Evolutionary conservation across 2,113 vertebrate genomes (phyloP), one percentile per base, ranked within the genome.

Genomic region (Trogon melanurus): DNA sequence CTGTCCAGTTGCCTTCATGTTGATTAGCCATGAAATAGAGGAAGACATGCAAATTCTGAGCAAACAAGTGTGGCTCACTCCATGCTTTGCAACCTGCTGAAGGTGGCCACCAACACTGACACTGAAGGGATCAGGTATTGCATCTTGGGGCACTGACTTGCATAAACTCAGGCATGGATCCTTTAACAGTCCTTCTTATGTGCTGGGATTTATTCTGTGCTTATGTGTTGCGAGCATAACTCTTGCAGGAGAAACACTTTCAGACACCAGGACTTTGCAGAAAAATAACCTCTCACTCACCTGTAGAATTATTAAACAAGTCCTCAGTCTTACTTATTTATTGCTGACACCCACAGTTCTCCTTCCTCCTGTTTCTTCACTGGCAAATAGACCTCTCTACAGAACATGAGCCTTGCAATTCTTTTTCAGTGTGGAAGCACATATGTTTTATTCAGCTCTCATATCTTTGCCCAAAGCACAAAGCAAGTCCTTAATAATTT

Each of bases 381-480:
- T 96, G 75, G 90, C 81, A 97, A 96, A 96, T 94, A 95, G 91
- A 89, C 81, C 83, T 95, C 93, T 85, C 94, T 95, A 84, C 48
- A 91, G 70, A 61, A 91, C 79, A 95, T 38, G 93, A 92, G 79
- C 69, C 79, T 89, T 79, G 93, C 89, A 94, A 93, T 91, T 69
- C 89, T 91, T 95, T 41, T 95, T 95, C 85, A 81, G 61, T 94
- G 45, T 91, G 93, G 89, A 97, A 96, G 62, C 67, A 81, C 64
- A 25, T 96, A 96, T 97, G 85, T 97, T 97, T 97, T 96, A 96
- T 96, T 98, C 97, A 95, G 81, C 95, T 97, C 70, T 96, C 76
- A 95, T 96, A 96, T 96, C 92, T 97, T 93, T 97, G 91, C 96
- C 86, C 34, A 86, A 61, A 93, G 96, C 96, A 92, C 78, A 97